These are phyloP conservation scores for Eucera pruinosa DNA, from an alignment of 2,888 invertebrate genomes.

Conservation along the genomic window DNA sequence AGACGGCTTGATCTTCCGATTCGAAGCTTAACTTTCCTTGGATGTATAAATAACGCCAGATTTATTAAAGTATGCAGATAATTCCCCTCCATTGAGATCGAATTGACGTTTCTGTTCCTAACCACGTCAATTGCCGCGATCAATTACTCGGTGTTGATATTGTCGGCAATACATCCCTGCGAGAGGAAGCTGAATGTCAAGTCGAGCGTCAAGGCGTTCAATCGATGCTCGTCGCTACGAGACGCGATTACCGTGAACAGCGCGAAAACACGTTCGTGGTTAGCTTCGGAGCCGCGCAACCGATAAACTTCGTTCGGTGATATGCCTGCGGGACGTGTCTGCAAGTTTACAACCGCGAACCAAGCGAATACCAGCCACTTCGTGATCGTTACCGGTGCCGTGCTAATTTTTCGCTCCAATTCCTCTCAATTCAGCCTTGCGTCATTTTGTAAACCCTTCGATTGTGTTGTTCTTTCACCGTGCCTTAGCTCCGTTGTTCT, in stretches of 20 bases:
- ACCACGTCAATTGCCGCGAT: background rate
- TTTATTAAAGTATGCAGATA: too few relatives aligned
- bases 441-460: background rate
- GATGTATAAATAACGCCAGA: too few relatives aligned
- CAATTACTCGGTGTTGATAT: slow-evolving; percentile 18
- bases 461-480: too few relatives aligned
- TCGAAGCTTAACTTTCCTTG: too few relatives aligned
- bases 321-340: slow-evolving; percentile 11
- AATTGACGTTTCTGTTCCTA: too few relatives aligned
- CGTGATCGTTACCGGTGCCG: slow-evolving; percentile 6
- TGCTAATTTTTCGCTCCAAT: slow-evolving; percentile 6
- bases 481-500: too few relatives aligned
- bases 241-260: slow-evolving; percentile 38
- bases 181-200: background rate
- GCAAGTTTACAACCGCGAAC: slow-evolving; percentile 17
- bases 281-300: background rate
- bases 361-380: background rate
- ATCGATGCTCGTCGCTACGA: slow-evolving; percentile 25
- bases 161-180: background rate
- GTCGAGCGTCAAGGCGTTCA: slow-evolving; percentile 18
- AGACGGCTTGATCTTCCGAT: too few relatives aligned
- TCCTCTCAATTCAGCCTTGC: background rate
- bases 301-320: slow-evolving; percentile 34
- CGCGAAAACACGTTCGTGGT: slow-evolving; percentile 33
- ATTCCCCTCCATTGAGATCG: too few relatives aligned